Evolutionary conservation across 1,140 invertebrate genomes (phyloP), one percentile per base, ranked within the genome.

Genomic region (Pogonomyrmex californicus): DNA sequence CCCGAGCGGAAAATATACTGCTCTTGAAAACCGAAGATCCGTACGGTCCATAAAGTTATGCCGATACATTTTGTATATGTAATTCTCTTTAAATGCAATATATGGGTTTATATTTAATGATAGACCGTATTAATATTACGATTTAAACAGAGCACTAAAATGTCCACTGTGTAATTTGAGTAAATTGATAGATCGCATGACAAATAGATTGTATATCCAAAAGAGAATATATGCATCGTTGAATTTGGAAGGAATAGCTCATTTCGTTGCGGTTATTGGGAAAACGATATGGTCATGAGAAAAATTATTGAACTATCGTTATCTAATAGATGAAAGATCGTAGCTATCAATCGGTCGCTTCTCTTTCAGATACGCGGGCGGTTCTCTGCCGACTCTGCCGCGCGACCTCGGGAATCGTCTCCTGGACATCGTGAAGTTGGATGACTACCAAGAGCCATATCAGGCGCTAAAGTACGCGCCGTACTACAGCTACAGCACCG

Each of bases 391-490:
- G 77, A 95, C 95, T 62, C 87, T 93, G 81, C 94, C 92, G 30
- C 95, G 91, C 87, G 96, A 93, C 73, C 91, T 95, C 56, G 95
- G 94, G 49, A 95, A 95, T 88, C 94, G 94, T 88, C 92, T 95
- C 47, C 91, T 95, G 65, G 95, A 95, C 88, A 95, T 95, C 85
- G 95, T 96, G 68, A 97, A 97, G 94, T 96, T 96, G 56, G 97
- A 97, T 91, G 97, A 97, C 91, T 98, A 98, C 94, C 97, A 98
- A 92, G 97, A 98, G 94, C 97, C 97, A 7, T 98, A 97, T 94
- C 97, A 98, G 92, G 97, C 97, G 0, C 95, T 97, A 73, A 97
- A 97, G 90, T 97, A 97, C 91, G 97, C 97, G 1, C 97, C 97
- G 1, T 98, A 97, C 92, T 98, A 97, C 92, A 97, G 97, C 91